Conservation (phyloP, 2,888 invertebrate species). For the Agrypnus murinus region DNA sequence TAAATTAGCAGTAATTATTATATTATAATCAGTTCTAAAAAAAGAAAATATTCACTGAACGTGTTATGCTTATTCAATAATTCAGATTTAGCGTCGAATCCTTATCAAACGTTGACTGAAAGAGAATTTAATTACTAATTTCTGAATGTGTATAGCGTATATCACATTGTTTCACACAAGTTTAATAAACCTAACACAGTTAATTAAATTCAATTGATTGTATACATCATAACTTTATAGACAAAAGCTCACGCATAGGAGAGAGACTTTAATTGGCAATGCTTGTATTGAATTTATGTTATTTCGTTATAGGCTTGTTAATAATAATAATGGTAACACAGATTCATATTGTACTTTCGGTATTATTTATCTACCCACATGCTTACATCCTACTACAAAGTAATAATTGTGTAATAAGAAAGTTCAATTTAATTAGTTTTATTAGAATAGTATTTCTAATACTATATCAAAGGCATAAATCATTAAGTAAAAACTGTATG, state of each 20-base stretch:
- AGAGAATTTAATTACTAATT: conserved; percentile 21
- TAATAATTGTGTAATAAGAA: background rate
- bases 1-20: conserved; percentile 5
- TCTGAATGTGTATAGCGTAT: background rate
- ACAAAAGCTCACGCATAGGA: background rate
- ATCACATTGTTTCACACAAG: background rate
- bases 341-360: background rate
- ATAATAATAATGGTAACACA: background rate
- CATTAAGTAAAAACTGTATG: background rate
- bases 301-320: conserved; percentile 6
- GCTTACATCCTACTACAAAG: background rate
- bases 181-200: conserved; percentile 14
- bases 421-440: background rate
- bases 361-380: background rate
- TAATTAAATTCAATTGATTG: conserved; percentile 26
- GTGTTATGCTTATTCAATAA: too few relatives aligned
- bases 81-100: too few relatives aligned
- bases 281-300: too few relatives aligned
- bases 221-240: conserved; percentile 9
- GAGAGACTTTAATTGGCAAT: conserved; percentile 4
- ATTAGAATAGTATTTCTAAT: too few relatives aligned
- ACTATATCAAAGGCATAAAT: too few relatives aligned
- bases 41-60: too few relatives aligned
- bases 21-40: background rate
- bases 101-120: background rate